Percentiles rank a stretch among this genome's conserved stretches.
These are phyloP conservation scores for Haliclona indistincta DNA, from an alignment of 37 sponge, comb jelly and placozoan genomes.

Conservation along the genomic window DNA sequence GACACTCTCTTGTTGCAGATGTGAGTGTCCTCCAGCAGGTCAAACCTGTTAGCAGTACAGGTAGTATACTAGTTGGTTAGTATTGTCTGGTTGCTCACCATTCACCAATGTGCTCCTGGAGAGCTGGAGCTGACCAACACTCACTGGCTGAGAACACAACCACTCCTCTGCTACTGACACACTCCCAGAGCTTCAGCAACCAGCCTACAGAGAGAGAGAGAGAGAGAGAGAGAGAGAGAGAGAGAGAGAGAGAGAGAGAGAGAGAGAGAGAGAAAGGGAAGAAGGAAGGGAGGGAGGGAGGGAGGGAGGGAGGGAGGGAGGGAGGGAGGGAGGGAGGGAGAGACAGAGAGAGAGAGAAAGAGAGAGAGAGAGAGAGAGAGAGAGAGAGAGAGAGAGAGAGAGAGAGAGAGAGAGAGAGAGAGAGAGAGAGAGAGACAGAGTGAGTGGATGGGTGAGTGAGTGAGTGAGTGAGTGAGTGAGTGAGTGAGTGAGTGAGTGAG, in stretches of 20 bases:
- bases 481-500: constrained; percentile 1
- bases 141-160: constrained; percentile 42
- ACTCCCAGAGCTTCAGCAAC: constrained; percentile 80
- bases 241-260: not conserved
- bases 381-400: constrained; percentile 10
- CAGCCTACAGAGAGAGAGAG: constrained; percentile 34
- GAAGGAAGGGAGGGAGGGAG: constrained; percentile 5
- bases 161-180: constrained; percentile 31
- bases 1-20: no score
- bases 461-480: constrained; percentile 6
- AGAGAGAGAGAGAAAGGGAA: not conserved
- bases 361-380: constrained; percentile 10
- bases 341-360: not conserved
- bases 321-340: not conserved
- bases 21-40: no score
- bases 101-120: constrained; percentile 42
- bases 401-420: constrained; percentile 9
- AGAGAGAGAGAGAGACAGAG: constrained; percentile 12
- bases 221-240: not conserved
- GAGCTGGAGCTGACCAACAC: constrained; percentile 32
- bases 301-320: constrained; percentile 1
- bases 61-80: no score
- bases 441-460: not conserved
- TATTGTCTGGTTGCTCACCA: no score
- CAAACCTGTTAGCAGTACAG: no score